phyloP scores from a whole-genome alignment of 2,797 vertebrate species.

The Dermochelys coriacea region DNA sequence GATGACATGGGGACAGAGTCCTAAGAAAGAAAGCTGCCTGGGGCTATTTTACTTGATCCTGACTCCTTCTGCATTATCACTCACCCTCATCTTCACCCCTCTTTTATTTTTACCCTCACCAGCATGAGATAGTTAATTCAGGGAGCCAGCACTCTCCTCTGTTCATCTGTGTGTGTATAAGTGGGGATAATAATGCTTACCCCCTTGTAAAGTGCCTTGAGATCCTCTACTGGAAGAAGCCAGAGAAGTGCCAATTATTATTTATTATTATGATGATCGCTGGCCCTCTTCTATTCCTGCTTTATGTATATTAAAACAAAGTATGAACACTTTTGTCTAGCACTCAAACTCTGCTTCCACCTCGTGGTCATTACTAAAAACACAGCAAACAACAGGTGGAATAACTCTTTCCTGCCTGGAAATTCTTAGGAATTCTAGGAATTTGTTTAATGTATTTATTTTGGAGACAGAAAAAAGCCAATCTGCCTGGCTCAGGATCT shows the following conservation, averaged over 20 bases:
- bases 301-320: neutral
- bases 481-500: conserved; percentile 26
- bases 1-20: neutral
- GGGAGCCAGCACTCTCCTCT: neutral
- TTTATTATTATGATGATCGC: neutral
- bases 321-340: neutral
- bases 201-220: neutral
- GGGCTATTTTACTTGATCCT: neutral
- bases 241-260: neutral
- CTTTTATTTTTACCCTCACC: neutral
- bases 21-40: neutral
- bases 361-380: conserved; percentile 10
- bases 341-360: conserved; percentile 30
- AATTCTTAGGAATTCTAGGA: conserved; percentile 38
- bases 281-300: neutral
- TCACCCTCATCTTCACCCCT: neutral
- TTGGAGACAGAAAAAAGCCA: conserved; percentile 42
- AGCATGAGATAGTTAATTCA: neutral
- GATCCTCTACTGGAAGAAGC: neutral
- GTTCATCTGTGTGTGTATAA: neutral
- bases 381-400: conserved; percentile 70
- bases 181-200: neutral
- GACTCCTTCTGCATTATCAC: neutral
- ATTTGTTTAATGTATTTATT: conserved; percentile 51
- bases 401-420: conserved; percentile 25